Evolutionary conservation across 2,888 invertebrate genomes (phyloP).

Genomic region (Ariolimax columbianus): DNA sequence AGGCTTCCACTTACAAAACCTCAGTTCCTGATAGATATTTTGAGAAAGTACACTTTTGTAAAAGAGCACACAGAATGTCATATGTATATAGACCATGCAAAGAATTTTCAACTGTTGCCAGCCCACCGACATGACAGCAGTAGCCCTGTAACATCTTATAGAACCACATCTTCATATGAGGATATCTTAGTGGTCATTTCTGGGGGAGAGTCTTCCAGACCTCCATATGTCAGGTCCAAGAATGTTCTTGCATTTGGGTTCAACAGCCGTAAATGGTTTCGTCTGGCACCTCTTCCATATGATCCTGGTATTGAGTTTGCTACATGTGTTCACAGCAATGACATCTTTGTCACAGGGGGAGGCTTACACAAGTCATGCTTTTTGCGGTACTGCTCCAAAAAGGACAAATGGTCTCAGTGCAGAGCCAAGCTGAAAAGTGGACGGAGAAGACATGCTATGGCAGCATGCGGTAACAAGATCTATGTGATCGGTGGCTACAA

Average conservation of each 20-base stretch:
- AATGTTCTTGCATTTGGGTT: slow-evolving; percentile 69
- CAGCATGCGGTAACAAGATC: slow-evolving; percentile 65
- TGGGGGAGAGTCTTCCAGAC: slow-evolving; percentile 67
- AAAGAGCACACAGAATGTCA: slow-evolving; percentile 61
- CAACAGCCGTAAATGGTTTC: slow-evolving; percentile 65
- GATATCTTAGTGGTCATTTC: slow-evolving; percentile 70
- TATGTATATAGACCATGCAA: slow-evolving; percentile 66
- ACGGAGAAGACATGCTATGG: slow-evolving; percentile 69
- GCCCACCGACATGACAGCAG: slow-evolving; percentile 68
- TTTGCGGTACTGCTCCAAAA: slow-evolving; percentile 65
- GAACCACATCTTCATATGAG: slow-evolving; percentile 61
- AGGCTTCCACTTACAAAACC: slow-evolving; percentile 65
- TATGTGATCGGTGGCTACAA: slow-evolving; percentile 72
- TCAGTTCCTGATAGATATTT: slow-evolving; percentile 60
- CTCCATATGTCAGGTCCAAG: slow-evolving; percentile 68
- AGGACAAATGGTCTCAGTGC: slow-evolving; percentile 69
- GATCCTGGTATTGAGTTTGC: slow-evolving; percentile 73
- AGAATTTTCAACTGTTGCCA: slow-evolving; percentile 67
- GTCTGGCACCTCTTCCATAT: slow-evolving; percentile 66
- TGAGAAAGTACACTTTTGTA: slow-evolving; percentile 60
- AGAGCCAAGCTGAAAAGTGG: slow-evolving; percentile 66
- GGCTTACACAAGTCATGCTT: slow-evolving; percentile 66
- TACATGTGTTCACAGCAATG: slow-evolving; percentile 68
- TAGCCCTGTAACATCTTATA: slow-evolving; percentile 60
- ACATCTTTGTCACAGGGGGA: slow-evolving; percentile 70